These are phyloP conservation scores for Melinopterus prodromus DNA, from an alignment of 2,888 invertebrate genomes.

Conservation along the genomic window DNA sequence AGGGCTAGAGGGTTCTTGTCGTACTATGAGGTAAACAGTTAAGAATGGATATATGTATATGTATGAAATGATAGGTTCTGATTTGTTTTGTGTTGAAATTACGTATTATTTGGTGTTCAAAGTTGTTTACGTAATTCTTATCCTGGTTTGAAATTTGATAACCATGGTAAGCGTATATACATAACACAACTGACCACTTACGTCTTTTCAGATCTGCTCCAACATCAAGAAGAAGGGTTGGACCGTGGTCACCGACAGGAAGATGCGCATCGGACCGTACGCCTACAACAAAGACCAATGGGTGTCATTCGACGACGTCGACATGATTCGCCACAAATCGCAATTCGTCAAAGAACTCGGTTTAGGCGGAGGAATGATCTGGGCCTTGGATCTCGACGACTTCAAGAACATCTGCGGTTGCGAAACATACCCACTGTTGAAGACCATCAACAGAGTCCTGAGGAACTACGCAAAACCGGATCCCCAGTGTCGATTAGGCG, in stretches of 20 bases:
- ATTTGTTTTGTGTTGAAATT: too few species aligned
- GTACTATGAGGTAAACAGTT: constrained; percentile 78
- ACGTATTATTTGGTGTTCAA: too few species aligned
- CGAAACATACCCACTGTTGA: constrained; percentile 81
- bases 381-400: constrained; percentile 90
- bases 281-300: constrained; percentile 86
- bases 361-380: constrained; percentile 88
- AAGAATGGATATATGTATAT: constrained; percentile 12
- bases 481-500: constrained; percentile 68
- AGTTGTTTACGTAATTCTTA: too few species aligned
- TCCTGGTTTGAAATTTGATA: too few species aligned
- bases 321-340: constrained; percentile 84
- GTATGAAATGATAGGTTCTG: too few species aligned
- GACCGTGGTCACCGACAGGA: constrained; percentile 77
- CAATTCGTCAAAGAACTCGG: constrained; percentile 82
- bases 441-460: constrained; percentile 82
- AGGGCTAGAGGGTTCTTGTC: constrained; percentile 87
- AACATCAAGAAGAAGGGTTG: constrained; percentile 79
- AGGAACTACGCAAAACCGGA: constrained; percentile 72
- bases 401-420: constrained; percentile 84
- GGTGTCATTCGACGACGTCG: constrained; percentile 92
- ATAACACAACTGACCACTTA: constrained; percentile 8
- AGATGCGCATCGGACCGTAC: constrained; percentile 88
- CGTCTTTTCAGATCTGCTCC: constrained; percentile 75
- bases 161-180: too few species aligned